Base-by-base conservation (phyloP, 2,113 vertebrate species). In the Pseudorectes ferrugineus region DNA sequence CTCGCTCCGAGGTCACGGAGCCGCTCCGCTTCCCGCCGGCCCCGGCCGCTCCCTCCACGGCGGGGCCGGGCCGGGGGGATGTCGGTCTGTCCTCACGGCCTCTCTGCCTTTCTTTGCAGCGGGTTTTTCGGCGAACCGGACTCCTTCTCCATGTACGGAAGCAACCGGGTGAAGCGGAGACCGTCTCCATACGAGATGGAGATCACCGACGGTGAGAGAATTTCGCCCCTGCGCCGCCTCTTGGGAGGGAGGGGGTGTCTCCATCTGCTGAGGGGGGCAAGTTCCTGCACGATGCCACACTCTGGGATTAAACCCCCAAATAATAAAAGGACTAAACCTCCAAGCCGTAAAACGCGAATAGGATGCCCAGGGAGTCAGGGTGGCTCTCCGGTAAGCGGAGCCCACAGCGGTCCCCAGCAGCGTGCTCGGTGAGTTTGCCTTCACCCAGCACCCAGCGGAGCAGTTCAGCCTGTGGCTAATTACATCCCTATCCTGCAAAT, bases 121-220 rank as follows among this genome's bases (percentile, higher is more conserved):
- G 98, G 98, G 67, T 99, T 98, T 91, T 99, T 98, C 95, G 99
- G 98, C 67, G 99, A 99, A 88, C 98, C 98, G 33, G 99, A 99
- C 95, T 98, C 98, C 91, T 99, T 99, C 97, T 98, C 98, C 85
- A 98, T 99, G 98, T 99, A 98, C 90, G 98, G 96, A 94, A 97
- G 98, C 98, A 99, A 98, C 96, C 98, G 99, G 95, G 98, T 97
- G 95, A 98, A 98, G 97, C 93, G 98, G 97, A 99, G 99, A 96
- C 98, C 98, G 31, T 98, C 98, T 77, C 99, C 99, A 19, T 99
- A 99, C 89, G 99, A 99, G 98, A 98, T 99, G 98, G 99, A 99
- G 97, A 98, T 99, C 95, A 98, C 98, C 46, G 99, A 99, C 59
- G 99, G 99, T 99, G 93, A 98, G 98, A 82, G 21, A 23, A 71